Evolutionary conservation across 2,113 vertebrate species (phyloP), one percentile per base, ranked within the genome.

Genomic region (Rhinopomastus cyanomelas): DNA sequence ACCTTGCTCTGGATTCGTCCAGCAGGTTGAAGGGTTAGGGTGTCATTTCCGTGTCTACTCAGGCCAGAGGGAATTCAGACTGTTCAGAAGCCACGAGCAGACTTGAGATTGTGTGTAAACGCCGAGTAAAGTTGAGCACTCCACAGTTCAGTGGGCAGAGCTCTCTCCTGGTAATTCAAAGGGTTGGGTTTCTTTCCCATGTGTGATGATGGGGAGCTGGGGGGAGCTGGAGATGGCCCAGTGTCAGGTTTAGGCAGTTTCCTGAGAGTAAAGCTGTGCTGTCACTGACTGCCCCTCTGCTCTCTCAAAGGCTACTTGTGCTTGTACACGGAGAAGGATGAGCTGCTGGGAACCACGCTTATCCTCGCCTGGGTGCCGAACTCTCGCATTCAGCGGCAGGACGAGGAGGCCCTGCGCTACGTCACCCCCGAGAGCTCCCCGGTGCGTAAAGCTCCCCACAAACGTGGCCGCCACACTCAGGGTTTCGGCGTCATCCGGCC

Each of bases 361-460:
- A 98, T 99, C 91, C 97, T 99, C 37, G 98, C 99, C 19, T 99
- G 99, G 99, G 98, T 99, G 94, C 99, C 99, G 20, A 99, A 99
- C 95, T 97, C 98, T 1, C 98, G 98, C 56, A 99, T 99, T 96
- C 98, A 99, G 97, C 95, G 98, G 91, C 99, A 99, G 97, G 99
- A 99, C 3, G 99, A 99, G 65, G 99, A 99, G 72, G 99, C 99
- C 0, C 93, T 99, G 88, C 98, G 99, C 51, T 99, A 99, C 91
- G 90, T 99, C 96, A 99, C 99, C 2, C 99, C 99, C 0, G 99
- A 99, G 96, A 98, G 98, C 97, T 99, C 99, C 15, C 99, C 99
- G 0, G 98, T 99, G n/a, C 98, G 97, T 30, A 98, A 97, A 74
- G 98, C 97, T 2, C 98, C 98, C 34, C 98, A 97, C 13, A 97